These are phyloP conservation scores for Quadroppia sp. DNA, from an alignment of 2,888 invertebrate genomes.

Conservation along the genomic window DNA sequence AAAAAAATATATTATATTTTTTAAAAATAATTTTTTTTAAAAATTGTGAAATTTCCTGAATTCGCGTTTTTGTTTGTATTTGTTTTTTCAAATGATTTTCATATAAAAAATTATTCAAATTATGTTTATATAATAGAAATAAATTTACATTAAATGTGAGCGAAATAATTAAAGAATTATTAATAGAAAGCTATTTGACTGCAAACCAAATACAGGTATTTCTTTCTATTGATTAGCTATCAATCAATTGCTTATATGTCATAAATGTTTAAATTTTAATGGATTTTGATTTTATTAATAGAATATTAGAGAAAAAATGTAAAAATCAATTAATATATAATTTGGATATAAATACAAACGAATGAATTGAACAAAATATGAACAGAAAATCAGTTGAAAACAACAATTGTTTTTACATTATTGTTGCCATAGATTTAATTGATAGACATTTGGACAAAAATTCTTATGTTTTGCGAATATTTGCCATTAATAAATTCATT, in stretches of 20 bases:
- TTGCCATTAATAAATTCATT: not conserved
- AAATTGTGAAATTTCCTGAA: too few relatives aligned
- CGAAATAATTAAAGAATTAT: conserved; percentile 2
- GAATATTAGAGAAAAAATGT: not conserved
- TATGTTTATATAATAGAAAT: too few relatives aligned
- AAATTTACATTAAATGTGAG: too few relatives aligned
- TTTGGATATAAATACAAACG: too few relatives aligned
- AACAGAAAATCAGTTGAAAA: conserved; percentile 1
- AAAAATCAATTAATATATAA: not conserved
- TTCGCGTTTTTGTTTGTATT: too few relatives aligned
- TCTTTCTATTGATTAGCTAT: too few relatives aligned
- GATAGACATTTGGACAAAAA: not conserved
- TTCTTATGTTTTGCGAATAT: not conserved
- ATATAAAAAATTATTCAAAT: too few relatives aligned
- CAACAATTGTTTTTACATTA: too few relatives aligned
- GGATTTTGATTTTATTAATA: not conserved
- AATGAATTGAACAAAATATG: not conserved
- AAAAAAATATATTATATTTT: too few relatives aligned
- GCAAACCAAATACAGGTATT: too few relatives aligned
- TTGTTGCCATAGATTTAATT: conserved; percentile 20
- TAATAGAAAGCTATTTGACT: not conserved
- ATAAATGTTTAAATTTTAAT: not conserved
- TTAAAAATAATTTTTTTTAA: too few relatives aligned
- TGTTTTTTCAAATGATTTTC: too few relatives aligned
- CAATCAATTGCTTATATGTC: not conserved